These are phyloP conservation scores for Agrenia bidenticulata DNA, from an alignment of 2,888 invertebrate genomes.

Conservation along the genomic window DNA sequence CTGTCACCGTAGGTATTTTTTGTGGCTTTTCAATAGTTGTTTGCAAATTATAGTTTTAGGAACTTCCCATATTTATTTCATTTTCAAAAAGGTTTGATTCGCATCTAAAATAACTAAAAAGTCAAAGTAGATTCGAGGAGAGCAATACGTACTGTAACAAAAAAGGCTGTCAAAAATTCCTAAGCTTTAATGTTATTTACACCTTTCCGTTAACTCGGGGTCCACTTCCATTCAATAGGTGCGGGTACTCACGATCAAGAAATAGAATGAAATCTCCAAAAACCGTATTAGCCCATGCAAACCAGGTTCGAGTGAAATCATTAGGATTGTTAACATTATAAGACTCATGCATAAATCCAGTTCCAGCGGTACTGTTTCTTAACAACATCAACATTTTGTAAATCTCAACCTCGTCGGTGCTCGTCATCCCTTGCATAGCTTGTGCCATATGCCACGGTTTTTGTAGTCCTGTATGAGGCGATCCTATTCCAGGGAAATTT, in stretches of 20 bases:
- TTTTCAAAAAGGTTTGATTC: too few species aligned
- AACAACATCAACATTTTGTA: constrained; percentile 32
- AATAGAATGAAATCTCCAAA: constrained; percentile 48
- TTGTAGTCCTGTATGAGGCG: constrained; percentile 46
- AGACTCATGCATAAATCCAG: constrained; percentile 48
- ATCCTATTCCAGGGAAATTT: constrained; percentile 42
- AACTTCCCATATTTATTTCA: too few species aligned
- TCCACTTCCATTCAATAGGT: constrained; percentile 27
- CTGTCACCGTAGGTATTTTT: too few species aligned
- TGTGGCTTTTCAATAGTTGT: too few species aligned
- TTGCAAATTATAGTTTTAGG: too few species aligned
- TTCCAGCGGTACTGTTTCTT: constrained; percentile 44
- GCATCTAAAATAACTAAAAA: too few species aligned
- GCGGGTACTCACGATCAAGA: constrained; percentile 38
- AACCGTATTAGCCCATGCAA: constrained; percentile 50
- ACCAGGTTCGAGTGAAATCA: constrained; percentile 38
- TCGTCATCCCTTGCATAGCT: constrained; percentile 49
- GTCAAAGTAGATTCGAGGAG: too few species aligned
- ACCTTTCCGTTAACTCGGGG: too few species aligned
- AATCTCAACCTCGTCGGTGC: constrained; percentile 41
- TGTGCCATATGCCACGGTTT: constrained; percentile 47
- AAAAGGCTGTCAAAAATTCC: too few species aligned
- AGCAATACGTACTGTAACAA: too few species aligned
- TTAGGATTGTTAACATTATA: constrained; percentile 41
- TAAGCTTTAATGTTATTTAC: too few species aligned